Base-by-base conservation (phyloP, 2,888 invertebrate genomes). In the Cremastobaeus sp. region DNA sequence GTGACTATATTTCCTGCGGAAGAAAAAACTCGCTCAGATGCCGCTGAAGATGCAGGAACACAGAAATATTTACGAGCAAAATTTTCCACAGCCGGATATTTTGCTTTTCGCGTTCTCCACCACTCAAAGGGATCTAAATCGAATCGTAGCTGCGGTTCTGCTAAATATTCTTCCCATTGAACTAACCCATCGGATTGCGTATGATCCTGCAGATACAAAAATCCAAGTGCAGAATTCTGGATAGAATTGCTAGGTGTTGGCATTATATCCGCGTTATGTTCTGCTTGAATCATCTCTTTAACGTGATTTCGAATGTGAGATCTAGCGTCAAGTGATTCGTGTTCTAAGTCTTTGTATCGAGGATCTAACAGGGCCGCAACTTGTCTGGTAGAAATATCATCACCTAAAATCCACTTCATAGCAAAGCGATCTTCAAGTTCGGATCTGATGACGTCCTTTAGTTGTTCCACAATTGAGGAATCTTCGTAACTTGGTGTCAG, bases 41-140 rank as follows among this genome's bases (percentile, higher is more conserved):
- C 17, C 3, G 32, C 39, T 21, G 54, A 54, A 9, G 54, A 28
- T 1, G 54, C 54, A 2, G 54, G 28, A 4, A 54, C 39, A 14
- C 37, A 2, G 8, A 54, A 37, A 54, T 54, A 54, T 39, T 37
- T 37, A 8, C n/a, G 4, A n/a, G 54, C 54, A n/a, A 54, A 28
- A 17, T 12, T 25, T 2, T 4, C 14, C 3, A 54, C 1, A n/a
- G 25, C 28, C 11, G 39, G 15, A 54, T 32, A 54, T 17, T 25
- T 39, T 17, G 3, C 12, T 15, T n/a, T 3, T 28, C 28, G 54
- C 1, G 9, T n/a, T 11, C 28, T 54, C 54, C 54, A 54, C 54
- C 54, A 54, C 9, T n/a, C 4, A 20, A 54, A 28, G n/a, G 54
- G 54, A 14, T 57, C 43, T 5, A 30, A 39, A 11, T 11, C 21